phyloP scores from a whole-genome alignment of 2,888 invertebrate genomes.

The Chrysolina americana region DNA sequence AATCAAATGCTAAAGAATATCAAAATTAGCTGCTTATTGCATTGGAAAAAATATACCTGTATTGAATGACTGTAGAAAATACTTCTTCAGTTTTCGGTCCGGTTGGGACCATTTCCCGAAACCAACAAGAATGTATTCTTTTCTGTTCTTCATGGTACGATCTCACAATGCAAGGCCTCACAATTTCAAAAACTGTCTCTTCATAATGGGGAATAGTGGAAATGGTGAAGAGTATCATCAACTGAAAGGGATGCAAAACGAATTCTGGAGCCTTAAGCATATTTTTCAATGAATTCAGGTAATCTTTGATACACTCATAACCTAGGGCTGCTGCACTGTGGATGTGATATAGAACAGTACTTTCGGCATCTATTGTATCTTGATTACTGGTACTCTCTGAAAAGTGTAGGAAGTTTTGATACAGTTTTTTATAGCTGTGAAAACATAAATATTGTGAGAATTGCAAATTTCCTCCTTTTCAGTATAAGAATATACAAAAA shows the following conservation, averaged over 20 bases:
- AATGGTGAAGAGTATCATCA: conserved; percentile 74
- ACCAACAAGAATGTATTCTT: conserved; percentile 71
- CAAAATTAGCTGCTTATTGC: not conserved
- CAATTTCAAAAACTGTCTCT: conserved; percentile 68
- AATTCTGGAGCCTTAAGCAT: conserved; percentile 73
- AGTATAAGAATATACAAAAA: too few species aligned
- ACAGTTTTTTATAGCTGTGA: too few species aligned
- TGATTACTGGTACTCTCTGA: conserved; percentile 69
- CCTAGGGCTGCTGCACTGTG: conserved; percentile 68
- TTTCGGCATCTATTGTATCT: conserved; percentile 74
- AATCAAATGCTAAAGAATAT: too few species aligned
- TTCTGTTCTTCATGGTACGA: conserved; percentile 63
- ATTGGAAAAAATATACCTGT: conserved; percentile 65
- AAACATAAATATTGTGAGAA: too few species aligned
- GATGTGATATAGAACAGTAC: conserved; percentile 76
- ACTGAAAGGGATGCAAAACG: conserved; percentile 76
- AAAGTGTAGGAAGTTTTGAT: conserved; percentile 44
- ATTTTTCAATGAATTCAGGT: conserved; percentile 69
- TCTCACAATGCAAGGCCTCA: conserved; percentile 62
- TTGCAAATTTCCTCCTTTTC: too few species aligned
- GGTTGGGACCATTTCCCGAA: conserved; percentile 69
- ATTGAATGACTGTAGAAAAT: conserved; percentile 69
- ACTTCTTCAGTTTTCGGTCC: conserved; percentile 66
- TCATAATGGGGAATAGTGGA: conserved; percentile 70
- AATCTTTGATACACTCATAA: conserved; percentile 69